These are phyloP conservation scores for Steromphala cineraria DNA, from an alignment of 2,888 invertebrate species.

Conservation along the genomic window DNA sequence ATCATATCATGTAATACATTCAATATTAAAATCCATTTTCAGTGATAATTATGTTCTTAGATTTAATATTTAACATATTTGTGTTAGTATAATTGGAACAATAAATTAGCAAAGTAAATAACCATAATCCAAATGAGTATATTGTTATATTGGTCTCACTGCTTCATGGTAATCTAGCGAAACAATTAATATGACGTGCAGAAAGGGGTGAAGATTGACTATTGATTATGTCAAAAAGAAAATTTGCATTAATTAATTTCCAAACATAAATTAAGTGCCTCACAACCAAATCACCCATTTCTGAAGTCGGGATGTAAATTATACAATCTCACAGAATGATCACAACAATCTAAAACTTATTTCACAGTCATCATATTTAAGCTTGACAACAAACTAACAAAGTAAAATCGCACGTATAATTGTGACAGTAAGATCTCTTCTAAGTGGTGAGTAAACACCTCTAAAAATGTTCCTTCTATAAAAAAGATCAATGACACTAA, in stretches of 20 bases:
- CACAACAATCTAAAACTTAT: conserved; percentile 2
- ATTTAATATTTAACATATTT: too few relatives aligned
- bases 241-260: too few relatives aligned
- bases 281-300: conserved; percentile 5
- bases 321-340: neutral
- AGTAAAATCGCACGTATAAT: neutral
- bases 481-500: neutral
- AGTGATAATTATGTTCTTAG: too few relatives aligned
- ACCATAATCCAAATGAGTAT: too few relatives aligned
- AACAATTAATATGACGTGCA: neutral
- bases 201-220: neutral
- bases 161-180: neutral
- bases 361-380: neutral
- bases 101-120: too few relatives aligned
- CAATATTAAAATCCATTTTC: too few relatives aligned
- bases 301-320: neutral
- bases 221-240: too few relatives aligned
- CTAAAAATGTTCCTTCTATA: neutral
- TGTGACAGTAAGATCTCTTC: neutral
- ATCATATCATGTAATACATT: too few relatives aligned
- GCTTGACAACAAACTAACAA: neutral
- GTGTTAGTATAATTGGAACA: too few relatives aligned
- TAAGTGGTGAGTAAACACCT: too few relatives aligned
- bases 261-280: neutral
- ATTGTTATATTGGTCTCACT: neutral